phyloP scores from a whole-genome alignment of 1,140 invertebrate species.

The Holotrichia oblita region DNA sequence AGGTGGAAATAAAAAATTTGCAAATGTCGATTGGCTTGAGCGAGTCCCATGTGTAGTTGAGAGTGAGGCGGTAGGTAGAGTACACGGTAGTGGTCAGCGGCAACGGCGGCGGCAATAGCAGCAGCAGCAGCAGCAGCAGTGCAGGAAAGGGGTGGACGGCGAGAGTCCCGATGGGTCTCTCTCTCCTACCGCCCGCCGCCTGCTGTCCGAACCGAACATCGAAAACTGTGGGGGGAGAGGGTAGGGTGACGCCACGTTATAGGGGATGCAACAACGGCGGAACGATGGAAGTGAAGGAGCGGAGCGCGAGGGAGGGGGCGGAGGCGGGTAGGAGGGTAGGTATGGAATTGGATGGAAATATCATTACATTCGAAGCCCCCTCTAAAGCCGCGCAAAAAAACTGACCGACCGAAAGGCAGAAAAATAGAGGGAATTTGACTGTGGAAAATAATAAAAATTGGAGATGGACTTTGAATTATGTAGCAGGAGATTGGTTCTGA shows the following conservation, averaged over 20 bases:
- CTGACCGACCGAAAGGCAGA: constrained; percentile 60
- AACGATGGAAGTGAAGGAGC: constrained; percentile 29
- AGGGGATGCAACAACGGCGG: neutral
- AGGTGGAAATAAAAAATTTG: too few species aligned
- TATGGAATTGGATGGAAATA: too few species aligned
- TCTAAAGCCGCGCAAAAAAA: constrained; percentile 56
- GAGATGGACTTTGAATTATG: constrained; percentile 61
- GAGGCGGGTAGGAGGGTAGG: constrained; percentile 53
- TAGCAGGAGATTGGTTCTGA: too few species aligned
- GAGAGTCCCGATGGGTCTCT: neutral
- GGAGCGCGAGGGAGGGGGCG: constrained; percentile 40
- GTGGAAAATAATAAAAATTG: constrained; percentile 62
- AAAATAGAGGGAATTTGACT: too few species aligned
- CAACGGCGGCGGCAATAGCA: too few species aligned
- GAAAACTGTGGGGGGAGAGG: too few species aligned
- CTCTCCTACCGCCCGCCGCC: neutral
- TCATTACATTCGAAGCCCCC: too few species aligned
- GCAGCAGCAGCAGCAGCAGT: constrained; percentile 37
- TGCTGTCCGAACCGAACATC: too few species aligned
- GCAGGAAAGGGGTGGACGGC: constrained; percentile 7
- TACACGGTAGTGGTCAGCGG: too few species aligned
- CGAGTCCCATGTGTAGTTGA: constrained; percentile 48
- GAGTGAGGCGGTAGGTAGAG: too few species aligned
- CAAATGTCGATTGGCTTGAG: too few species aligned
- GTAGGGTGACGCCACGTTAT: too few species aligned